Conservation (phyloP, 2,113 vertebrate genomes). For the Neodon shergylaensis region DNA sequence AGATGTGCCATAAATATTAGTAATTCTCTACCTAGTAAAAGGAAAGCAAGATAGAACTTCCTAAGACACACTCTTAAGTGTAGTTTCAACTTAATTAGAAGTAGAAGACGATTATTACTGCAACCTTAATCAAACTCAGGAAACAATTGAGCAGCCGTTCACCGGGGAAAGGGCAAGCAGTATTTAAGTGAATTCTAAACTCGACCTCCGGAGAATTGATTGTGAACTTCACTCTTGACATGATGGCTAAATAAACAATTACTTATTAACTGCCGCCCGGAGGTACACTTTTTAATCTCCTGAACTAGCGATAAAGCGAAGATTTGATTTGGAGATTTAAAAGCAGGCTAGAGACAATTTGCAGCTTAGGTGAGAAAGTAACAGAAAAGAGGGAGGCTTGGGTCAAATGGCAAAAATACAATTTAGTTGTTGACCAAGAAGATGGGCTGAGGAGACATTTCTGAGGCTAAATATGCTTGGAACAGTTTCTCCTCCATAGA, state of each 20-base stretch:
- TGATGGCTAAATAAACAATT: conserved; percentile 78
- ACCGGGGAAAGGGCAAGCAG: conserved; percentile 47
- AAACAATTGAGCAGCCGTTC: conserved; percentile 50
- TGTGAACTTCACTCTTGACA: conserved; percentile 72
- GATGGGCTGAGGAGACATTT: conserved; percentile 57
- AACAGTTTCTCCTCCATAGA: background rate
- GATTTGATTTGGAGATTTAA: conserved; percentile 79
- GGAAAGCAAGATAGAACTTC: conserved; percentile 28
- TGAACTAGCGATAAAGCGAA: conserved; percentile 70
- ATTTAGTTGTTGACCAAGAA: conserved; percentile 71
- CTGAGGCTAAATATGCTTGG: conserved; percentile 3
- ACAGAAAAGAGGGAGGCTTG: conserved; percentile 28
- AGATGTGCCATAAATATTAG: conserved; percentile 17
- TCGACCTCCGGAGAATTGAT: conserved; percentile 70
- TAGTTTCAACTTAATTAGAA: conserved; percentile 62
- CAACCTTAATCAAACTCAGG: conserved; percentile 68
- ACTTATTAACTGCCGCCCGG: conserved; percentile 76
- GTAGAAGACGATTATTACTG: conserved; percentile 59
- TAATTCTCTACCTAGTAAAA: conserved; percentile 17
- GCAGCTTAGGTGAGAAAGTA: conserved; percentile 59
- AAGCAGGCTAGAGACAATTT: conserved; percentile 69
- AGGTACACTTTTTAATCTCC: conserved; percentile 79
- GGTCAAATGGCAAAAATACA: conserved; percentile 75
- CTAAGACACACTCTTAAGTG: conserved; percentile 13
- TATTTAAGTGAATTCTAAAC: conserved; percentile 69